phyloP scores from a whole-genome alignment of 1,140 invertebrate genomes.

The Sycophila sp. region DNA sequence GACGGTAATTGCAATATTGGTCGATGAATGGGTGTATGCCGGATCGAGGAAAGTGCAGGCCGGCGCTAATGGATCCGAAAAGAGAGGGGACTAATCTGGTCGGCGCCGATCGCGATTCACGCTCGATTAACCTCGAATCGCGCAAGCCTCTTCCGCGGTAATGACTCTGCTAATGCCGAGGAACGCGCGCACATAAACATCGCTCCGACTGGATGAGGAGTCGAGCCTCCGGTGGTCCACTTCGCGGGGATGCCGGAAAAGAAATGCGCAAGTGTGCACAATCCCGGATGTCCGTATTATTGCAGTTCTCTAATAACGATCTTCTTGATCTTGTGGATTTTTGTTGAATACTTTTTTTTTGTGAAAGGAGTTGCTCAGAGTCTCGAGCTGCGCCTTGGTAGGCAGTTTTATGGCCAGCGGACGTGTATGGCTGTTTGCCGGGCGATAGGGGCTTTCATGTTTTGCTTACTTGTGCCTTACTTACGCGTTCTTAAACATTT shows the following conservation, averaged over 20 bases:
- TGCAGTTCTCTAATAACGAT: neutral
- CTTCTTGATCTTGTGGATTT: no score
- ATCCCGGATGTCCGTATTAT: neutral
- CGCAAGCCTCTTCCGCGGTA: neutral
- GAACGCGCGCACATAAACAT: neutral
- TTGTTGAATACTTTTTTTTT: no score
- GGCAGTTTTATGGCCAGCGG: neutral
- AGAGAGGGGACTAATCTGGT: neutral
- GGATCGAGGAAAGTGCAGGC: neutral
- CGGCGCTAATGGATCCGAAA: neutral
- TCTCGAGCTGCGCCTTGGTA: neutral
- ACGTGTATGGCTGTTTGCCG: neutral
- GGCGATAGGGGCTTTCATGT: neutral
- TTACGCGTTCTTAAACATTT: no score
- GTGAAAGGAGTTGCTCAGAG: no score
- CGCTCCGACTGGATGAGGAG: no score
- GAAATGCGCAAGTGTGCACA: neutral
- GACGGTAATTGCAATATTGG: no score
- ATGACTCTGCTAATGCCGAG: constrained; percentile 14
- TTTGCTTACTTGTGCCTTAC: neutral
- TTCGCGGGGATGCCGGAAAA: neutral
- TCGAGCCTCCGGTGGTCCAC: neutral
- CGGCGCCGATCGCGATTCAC: neutral
- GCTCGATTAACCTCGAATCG: constrained; percentile 31
- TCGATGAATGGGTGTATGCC: no score